phyloP scores from a whole-genome alignment of 2,113 vertebrate genomes.

The Zeus faber region DNA sequence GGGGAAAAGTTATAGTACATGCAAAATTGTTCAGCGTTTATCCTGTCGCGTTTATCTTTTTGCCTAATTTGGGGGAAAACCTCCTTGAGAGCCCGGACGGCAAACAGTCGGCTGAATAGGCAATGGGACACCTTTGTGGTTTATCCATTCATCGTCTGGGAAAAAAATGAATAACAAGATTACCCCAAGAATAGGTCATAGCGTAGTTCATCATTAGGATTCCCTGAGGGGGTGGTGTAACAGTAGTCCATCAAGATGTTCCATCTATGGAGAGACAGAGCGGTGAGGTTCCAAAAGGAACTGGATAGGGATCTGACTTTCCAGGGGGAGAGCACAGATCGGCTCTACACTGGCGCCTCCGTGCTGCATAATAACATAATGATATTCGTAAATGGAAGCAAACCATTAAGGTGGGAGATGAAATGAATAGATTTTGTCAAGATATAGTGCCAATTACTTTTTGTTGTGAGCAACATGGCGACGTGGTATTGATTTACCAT shows the following conservation, averaged over 20 bases:
- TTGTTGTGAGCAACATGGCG: too few relatives aligned
- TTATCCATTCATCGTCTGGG: slow-evolving; percentile 60
- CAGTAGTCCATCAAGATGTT: slow-evolving; percentile 98
- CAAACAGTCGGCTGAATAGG: slow-evolving; percentile 53
- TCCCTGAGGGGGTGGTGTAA: slow-evolving; percentile 95
- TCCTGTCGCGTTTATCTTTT: too few relatives aligned
- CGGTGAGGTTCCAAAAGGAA: slow-evolving; percentile 27
- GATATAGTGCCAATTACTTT: too few relatives aligned
- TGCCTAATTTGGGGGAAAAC: too few relatives aligned
- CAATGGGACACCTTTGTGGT: slow-evolving; percentile 63
- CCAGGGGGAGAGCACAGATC: slow-evolving; percentile 51
- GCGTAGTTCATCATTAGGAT: slow-evolving; percentile 90
- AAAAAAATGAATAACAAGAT: slow-evolving; percentile 33
- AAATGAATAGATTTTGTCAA: slow-evolving; percentile 21
- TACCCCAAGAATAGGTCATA: slow-evolving; percentile 97
- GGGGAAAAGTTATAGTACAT: neutral
- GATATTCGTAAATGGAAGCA: slow-evolving; percentile 30
- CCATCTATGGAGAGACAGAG: slow-evolving; percentile 80
- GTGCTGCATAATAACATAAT: slow-evolving; percentile 49
- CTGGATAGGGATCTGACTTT: slow-evolving; percentile 49
- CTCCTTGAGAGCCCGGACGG: slow-evolving; percentile 32
- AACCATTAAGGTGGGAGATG: slow-evolving; percentile 24
- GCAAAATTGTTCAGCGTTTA: too few relatives aligned
- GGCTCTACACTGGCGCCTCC: slow-evolving; percentile 60
- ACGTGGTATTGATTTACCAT: too few relatives aligned